A percentile compares a stretch with the other conserved stretches of the same genome.
Evolutionary conservation across 2,797 vertebrate species (phyloP).

Genomic region (Hemitrygon akajei): DNA sequence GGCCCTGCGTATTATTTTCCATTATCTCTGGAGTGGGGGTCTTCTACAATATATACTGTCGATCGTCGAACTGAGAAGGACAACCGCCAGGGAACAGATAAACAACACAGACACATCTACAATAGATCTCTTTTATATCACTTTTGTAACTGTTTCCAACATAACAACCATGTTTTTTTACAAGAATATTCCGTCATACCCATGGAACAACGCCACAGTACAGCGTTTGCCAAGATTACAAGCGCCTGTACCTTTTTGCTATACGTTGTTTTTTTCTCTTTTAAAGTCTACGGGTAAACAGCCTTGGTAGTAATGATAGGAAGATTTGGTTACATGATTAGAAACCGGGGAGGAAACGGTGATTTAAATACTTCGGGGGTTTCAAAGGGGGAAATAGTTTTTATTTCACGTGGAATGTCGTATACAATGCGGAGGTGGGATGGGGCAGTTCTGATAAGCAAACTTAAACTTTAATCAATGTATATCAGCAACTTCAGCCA

Average conservation of each 20-base stretch:
- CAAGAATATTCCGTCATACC: conserved; percentile 37
- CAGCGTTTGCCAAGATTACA: conserved; percentile 23
- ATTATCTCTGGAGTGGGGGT: neutral
- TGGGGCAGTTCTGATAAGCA: neutral
- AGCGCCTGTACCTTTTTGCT: conserved; percentile 32
- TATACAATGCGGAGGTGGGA: neutral
- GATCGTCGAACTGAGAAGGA: conserved; percentile 11
- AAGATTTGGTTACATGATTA: conserved; percentile 15
- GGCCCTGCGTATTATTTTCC: neutral
- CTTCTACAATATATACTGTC: conserved; percentile 3
- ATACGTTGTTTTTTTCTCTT: neutral
- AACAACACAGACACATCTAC: conserved; percentile 33
- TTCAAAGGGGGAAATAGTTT: neutral
- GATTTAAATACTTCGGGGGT: neutral
- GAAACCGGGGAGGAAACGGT: neutral
- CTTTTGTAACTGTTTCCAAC: conserved; percentile 35
- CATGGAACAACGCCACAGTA: conserved; percentile 29
- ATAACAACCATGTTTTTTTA: conserved; percentile 30
- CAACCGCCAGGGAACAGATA: conserved; percentile 27
- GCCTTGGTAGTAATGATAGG: conserved; percentile 28
- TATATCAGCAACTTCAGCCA: conserved; percentile 19
- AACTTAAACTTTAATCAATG: conserved; percentile 20
- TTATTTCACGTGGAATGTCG: conserved; percentile 21
- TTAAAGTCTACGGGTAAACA: conserved; percentile 26
- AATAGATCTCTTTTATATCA: conserved; percentile 38